phyloP scores from a whole-genome alignment of 2,888 invertebrate genomes.

The Euplagia quadripunctaria region DNA sequence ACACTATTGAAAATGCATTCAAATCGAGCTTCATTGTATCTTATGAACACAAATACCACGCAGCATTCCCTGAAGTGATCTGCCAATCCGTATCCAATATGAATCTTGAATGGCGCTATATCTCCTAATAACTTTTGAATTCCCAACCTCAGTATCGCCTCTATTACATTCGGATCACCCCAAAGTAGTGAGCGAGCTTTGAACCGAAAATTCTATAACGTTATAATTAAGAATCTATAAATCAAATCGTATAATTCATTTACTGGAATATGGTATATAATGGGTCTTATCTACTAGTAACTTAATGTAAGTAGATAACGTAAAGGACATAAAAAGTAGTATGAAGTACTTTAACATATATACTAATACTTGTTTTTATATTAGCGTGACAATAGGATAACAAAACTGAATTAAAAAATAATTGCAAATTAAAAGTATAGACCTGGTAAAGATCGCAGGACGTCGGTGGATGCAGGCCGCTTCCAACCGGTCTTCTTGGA shows the following conservation, averaged over 20 bases:
- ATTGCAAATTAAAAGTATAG: not conserved
- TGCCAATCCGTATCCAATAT: conserved; percentile 35
- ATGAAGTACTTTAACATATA: not conserved
- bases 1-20: not conserved
- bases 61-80: conserved; percentile 14
- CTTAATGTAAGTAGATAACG: too few species aligned
- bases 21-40: not conserved
- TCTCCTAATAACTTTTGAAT: conserved; percentile 44
- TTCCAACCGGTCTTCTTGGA: too few species aligned
- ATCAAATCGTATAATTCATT: too few species aligned
- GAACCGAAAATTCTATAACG: not conserved
- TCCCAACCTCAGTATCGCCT: conserved; percentile 19
- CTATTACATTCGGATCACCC: conserved; percentile 30
- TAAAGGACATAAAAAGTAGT: not conserved
- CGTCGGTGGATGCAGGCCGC: too few species aligned
- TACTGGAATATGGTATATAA: too few species aligned
- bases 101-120: conserved; percentile 40
- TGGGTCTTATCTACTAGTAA: too few species aligned
- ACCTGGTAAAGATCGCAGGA: too few species aligned
- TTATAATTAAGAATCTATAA: not conserved
- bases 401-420: not conserved
- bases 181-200: conserved; percentile 15
- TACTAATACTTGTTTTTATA: not conserved
- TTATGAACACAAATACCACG: conserved; percentile 7
- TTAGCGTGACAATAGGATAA: not conserved